Evolutionary conservation across 2,888 invertebrate genomes (phyloP), one percentile per base, ranked within the genome.

Genomic region (Mystacides longicornis): DNA sequence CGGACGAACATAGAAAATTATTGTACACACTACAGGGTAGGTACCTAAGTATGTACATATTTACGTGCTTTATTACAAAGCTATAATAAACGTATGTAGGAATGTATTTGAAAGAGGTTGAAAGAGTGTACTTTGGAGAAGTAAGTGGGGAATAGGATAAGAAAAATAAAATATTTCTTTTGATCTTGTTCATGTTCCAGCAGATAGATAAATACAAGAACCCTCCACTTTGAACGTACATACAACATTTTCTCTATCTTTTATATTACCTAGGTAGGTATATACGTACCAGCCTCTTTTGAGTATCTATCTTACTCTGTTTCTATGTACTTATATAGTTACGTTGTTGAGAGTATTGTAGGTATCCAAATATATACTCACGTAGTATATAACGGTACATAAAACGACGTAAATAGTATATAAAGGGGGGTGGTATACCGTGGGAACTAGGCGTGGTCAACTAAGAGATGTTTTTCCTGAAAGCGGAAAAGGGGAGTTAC

Each of bases 381-480:
- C n/a, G 16, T 21, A 23, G 46, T 49, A 49, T 49, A 49, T 49
- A 49, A 49, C n/a, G 50, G 37, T 37, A 37, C n/a, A n/a, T 37
- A 37, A 7, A 37, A 14, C 16, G 37, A 37, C 14, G 16, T 37
- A 16, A 37, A 14, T 37, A 37, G 42, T 51, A 43, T 51, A 51
- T 51, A 43, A 43, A 23, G 45, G 22, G 22, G 52, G 33, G 46
- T 45, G 20, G 20, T 51, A 37, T 33, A 51, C 47, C 31, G 58
- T 19, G 52, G 50, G 51, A 49, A 49, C 46, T 21, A 45, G 59
- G 54, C 59, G 59, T 57, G 60, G 55, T 55, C 55, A 55, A 22
- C 46, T 49, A 54, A 55, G 22, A 54, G 51, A 54, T 51, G 45
- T 49, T 50, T 54, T 52, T 55, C 52, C 54, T 20, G 51, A 20